Conservation (phyloP, 2,888 invertebrate genomes). For the Acronicta psi region DNA sequence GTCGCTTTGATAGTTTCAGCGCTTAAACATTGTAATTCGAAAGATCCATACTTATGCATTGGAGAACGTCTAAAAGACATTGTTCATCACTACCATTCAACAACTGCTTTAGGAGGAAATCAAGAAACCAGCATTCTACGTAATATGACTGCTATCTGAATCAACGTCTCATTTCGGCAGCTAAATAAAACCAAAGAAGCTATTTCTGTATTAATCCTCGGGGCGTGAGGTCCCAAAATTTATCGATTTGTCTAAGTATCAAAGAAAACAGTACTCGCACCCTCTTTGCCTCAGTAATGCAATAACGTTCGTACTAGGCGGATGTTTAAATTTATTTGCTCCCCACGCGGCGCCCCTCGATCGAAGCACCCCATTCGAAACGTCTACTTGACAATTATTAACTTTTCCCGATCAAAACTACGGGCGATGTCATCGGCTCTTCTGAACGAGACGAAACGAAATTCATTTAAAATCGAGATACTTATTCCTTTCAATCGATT, state of each 20-base stretch:
- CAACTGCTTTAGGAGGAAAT: no score
- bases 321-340: constrained; percentile 77
- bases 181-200: constrained; percentile 33
- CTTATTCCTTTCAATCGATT: no score
- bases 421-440: constrained; percentile 33
- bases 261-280: constrained; percentile 52
- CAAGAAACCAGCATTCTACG: no score
- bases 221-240: constrained; percentile 45
- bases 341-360: constrained; percentile 54
- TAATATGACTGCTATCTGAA: no score
- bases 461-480: constrained; percentile 17
- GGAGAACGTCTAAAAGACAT: no score
- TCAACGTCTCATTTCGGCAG: constrained; percentile 1
- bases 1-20: no score
- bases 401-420: constrained; percentile 55
- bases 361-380: constrained; percentile 51
- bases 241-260: constrained; percentile 56
- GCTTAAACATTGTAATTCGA: background rate
- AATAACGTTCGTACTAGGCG: constrained; percentile 67
- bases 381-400: constrained; percentile 60
- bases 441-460: constrained; percentile 17
- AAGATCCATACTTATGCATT: no score
- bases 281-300: constrained; percentile 68
- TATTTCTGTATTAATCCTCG: constrained; percentile 44
- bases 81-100: no score